A percentile compares a stretch with the other conserved stretches of the same genome.
phyloP scores from a whole-genome alignment of 2,888 invertebrate genomes.

The Drosophila phalerata region DNA sequence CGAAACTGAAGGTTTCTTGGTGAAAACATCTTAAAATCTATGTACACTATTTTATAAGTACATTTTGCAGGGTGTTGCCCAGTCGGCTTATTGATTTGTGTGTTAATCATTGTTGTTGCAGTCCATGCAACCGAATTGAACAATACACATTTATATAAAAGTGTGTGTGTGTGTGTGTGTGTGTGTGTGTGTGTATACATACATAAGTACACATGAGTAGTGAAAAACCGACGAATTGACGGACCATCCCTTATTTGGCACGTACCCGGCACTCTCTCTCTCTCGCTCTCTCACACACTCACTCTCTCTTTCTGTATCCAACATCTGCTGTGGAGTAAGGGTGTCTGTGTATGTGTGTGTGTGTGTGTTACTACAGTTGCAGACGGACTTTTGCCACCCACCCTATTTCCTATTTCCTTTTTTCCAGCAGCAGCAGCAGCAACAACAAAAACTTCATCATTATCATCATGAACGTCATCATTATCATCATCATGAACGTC shows the following conservation, averaged over 20 bases:
- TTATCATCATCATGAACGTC: constrained; percentile 26
- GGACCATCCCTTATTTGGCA: constrained; percentile 73
- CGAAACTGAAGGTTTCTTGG: no score
- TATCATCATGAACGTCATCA: constrained; percentile 24
- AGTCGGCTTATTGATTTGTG: constrained; percentile 76
- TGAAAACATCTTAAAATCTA: no score
- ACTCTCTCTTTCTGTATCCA: constrained; percentile 71
- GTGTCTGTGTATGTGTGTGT: constrained; percentile 34
- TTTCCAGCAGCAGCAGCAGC: constrained; percentile 43
- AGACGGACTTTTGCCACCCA: constrained; percentile 75
- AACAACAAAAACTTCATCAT: constrained; percentile 37
- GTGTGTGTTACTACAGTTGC: constrained; percentile 66
- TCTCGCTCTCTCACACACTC: constrained; percentile 30
- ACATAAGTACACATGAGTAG: constrained; percentile 40
- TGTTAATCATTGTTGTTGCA: constrained; percentile 56
- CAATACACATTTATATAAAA: constrained; percentile 37
- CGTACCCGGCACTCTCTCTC: constrained; percentile 44
- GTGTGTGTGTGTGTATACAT: constrained; percentile 24
- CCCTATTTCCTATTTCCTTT: constrained; percentile 60
- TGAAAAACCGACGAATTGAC: constrained; percentile 49
- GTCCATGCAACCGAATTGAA: constrained; percentile 61
- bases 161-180: constrained; percentile 8
- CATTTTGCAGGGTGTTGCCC: constrained; percentile 65
- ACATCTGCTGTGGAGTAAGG: constrained; percentile 63
- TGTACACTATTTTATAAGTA: background rate